Percentiles rank a stretch among this genome's conserved stretches.
These are phyloP conservation scores for Meloidogyne chitwoodi DNA, from an alignment of 1,140 invertebrate genomes.

Conservation along the genomic window DNA sequence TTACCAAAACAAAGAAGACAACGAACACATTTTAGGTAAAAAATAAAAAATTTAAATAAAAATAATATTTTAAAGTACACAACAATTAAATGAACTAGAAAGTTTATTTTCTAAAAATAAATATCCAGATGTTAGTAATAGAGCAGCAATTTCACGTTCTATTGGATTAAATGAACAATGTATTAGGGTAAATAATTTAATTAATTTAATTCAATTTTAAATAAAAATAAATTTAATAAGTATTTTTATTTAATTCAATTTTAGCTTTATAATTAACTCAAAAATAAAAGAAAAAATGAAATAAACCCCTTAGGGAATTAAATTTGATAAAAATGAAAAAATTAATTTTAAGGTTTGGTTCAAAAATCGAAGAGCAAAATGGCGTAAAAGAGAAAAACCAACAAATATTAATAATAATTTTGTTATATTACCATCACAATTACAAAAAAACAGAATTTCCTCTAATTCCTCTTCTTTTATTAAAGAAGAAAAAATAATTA, in stretches of 20 bases:
- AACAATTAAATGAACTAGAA: constrained; percentile 15
- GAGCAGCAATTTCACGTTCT: constrained; percentile 10
- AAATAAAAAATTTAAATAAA: neutral
- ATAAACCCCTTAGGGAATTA: neutral
- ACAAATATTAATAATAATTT: neutral
- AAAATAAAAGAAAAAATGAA: no score
- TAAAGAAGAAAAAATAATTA: no score
- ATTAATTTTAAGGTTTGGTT: constrained; percentile 14
- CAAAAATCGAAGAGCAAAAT: constrained; percentile 20
- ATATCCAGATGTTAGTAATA: constrained; percentile 19
- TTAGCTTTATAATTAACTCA: no score
- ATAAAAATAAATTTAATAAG: neutral
- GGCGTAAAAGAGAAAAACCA: constrained; percentile 20
- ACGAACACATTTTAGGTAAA: constrained; percentile 9
- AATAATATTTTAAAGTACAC: neutral
- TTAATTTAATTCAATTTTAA: neutral
- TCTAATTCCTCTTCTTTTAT: no score
- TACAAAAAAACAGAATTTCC: neutral
- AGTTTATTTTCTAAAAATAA: constrained; percentile 10
- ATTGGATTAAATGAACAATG: constrained; percentile 17
- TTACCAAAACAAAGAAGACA: neutral
- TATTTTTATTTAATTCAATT: neutral
- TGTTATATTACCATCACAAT: neutral
- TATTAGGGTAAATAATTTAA: constrained; percentile 1
- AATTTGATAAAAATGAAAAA: neutral